Evolutionary conservation across 2,888 invertebrate genomes (phyloP), one percentile per base, ranked within the genome.

Genomic region (Herminia tarsipennalis): DNA sequence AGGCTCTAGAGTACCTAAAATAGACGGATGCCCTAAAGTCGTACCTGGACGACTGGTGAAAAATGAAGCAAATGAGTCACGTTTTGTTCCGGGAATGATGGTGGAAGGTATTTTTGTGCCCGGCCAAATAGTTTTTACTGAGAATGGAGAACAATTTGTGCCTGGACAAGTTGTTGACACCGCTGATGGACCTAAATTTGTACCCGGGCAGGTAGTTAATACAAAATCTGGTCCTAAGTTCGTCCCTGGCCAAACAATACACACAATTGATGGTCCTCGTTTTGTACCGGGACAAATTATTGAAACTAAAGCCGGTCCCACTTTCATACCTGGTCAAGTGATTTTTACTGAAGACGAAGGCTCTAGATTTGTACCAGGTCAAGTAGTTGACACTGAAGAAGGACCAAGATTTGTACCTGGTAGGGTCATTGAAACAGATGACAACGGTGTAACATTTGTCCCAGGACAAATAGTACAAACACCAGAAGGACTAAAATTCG

Each of bases 271-370:
- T 53, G 95, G 95, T 0, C 93, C 94, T 10, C 93, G 94, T 54
- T 96, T 96, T 69, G 95, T 95, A n/a, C 95, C 96, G 0, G 95
- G 96, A 6, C 95, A 95, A 80, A 95, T 95, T 46, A 94, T 95
- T 38, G 94, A 94, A 78, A 95, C 95, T 1, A 94, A 95, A 74
- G 93, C 94, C 18, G 95, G 95, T 0, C 95, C 95, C 0, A 95
- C 95, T 0, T 95, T 96, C 65, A 95, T 96, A 63, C 95, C 96
- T 0, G 96, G 96, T 17, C 95, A 96, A 81, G 94, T 96, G 5
- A 95, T 96, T 62, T 89, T 79, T 9, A 94, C 94, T 3, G 93
- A 93, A 78, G 92, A 93, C 62, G 93, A 93, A 78, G 93, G 93
- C 27, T 92, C 93, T 12, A 81, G 92, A 53, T 94, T 94, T 70